Evolutionary conservation across 2,113 vertebrate species (phyloP).

Genomic region (Paramisgurnus dabryanus): DNA sequence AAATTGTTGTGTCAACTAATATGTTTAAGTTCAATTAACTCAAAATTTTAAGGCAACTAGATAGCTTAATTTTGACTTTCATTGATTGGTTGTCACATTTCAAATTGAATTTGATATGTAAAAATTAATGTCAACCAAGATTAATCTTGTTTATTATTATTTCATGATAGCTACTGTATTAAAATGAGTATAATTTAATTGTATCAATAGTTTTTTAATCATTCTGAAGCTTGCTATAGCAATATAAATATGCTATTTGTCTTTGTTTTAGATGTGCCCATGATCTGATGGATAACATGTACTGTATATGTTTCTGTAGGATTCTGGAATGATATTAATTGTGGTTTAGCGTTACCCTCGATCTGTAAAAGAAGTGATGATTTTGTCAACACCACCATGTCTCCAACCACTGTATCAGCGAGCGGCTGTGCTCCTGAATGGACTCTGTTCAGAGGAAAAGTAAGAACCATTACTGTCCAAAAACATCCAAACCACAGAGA

Average conservation of each 20-base stretch:
- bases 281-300: not conserved
- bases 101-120: no score
- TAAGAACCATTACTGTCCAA: slow-evolving; percentile 58
- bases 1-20: no score
- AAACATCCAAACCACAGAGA: no score
- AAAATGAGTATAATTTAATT: no score
- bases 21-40: no score
- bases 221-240: no score
- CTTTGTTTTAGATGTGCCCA: not conserved
- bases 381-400: slow-evolving; percentile 79
- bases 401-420: slow-evolving; percentile 70
- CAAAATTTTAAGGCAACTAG: no score
- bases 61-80: no score
- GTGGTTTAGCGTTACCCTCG: slow-evolving; percentile 82
- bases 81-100: no score
- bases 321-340: slow-evolving; percentile 97
- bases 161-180: no score
- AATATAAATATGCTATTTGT: not conserved
- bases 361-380: slow-evolving; percentile 87
- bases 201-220: no score
- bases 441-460: slow-evolving; percentile 83
- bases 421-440: slow-evolving; percentile 86
- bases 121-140: not conserved
- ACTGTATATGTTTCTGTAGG: slow-evolving; percentile 68
- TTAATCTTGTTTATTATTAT: no score